Evolutionary conservation across 1,140 invertebrate species (phyloP), one percentile per base, ranked within the genome.

Genomic region (Drosophila parvula): DNA sequence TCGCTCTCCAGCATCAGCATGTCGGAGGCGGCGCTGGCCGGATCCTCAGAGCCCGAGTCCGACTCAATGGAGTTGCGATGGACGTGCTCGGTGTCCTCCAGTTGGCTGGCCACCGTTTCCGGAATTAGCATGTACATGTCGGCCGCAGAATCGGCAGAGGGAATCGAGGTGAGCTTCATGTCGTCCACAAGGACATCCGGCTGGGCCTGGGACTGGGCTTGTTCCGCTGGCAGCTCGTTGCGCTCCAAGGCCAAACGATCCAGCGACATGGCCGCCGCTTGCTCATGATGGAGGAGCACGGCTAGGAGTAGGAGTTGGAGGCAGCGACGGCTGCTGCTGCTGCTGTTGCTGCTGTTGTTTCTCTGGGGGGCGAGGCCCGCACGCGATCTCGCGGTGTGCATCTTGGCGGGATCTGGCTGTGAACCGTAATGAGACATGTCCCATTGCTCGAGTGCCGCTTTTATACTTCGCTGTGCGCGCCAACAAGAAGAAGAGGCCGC

Each of bases 341-440:
- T 47, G 44, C 11, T 22, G 44, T 7, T 27, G 22, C 5, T 50
- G 28, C 16, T 53, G 50, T 9, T 53, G 32, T 5, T 55, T 55
- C 34, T 55, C 3, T 55, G 51, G 34, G 34, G 51, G 51, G 51
- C 51, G 51, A 55, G 51, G 51, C 51, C 51, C 51, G 51, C 78
- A 50, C 71, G 78, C 76, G 86, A 91, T 91, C 90, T 91, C 83
- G 74, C 84, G 79, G 71, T 74, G 79, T 75, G 89, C 90, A 91
- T 91, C 90, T 91, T 91, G 62, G 79, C 90, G 90, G 90, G 90
- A 91, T 91, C 90, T 89, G 76, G 82, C 81, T 90, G 83, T 90
- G 90, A 91, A 90, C 84, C 89, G 83, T 91, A 91, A 91, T 91
- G 90, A 91, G 90, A 91, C 90, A 91, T 90, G 90, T 90, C 86